Percentiles rank a stretch among this genome's conserved stretches.
Conservation (phyloP, 53 echinoderm and acorn worm species). For the Henricia sp. region DNA sequence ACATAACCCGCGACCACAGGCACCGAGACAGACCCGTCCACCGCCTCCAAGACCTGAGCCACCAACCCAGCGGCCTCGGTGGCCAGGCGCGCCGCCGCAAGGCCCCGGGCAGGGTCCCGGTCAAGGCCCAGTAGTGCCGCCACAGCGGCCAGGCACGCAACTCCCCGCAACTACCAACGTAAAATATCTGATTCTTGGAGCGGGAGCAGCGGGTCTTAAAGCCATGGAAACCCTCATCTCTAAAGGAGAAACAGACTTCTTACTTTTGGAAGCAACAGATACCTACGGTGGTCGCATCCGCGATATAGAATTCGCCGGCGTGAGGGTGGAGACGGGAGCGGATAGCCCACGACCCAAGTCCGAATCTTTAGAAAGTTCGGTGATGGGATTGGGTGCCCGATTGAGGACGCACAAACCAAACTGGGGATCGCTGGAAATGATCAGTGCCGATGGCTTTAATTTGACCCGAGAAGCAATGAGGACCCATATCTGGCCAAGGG, state of each 20-base stretch:
- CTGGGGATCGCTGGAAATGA: slow-evolving; percentile 49
- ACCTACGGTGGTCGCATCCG: slow-evolving; percentile 64
- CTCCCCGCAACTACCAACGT: not conserved
- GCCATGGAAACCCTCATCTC: slow-evolving; percentile 45
- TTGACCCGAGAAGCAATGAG: slow-evolving; percentile 1
- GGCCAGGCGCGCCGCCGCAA: not conserved
- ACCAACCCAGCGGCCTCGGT: not conserved
- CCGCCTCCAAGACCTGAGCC: not conserved
- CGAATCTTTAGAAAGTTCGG: slow-evolving; percentile 40
- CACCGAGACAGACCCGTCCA: not conserved
- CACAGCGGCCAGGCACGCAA: not conserved
- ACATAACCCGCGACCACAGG: not conserved
- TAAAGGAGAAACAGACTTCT: slow-evolving; percentile 51
- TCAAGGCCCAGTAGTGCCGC: not conserved
- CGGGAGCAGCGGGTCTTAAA: slow-evolving; percentile 65
- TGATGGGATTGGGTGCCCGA: slow-evolving; percentile 24
- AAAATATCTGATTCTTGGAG: slow-evolving; percentile 61
- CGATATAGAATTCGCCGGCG: slow-evolving; percentile 59
- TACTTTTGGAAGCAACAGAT: slow-evolving; percentile 52
- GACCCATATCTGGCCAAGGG: slow-evolving; percentile 49
- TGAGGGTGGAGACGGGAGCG: slow-evolving; percentile 57
- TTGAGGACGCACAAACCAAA: slow-evolving; percentile 49
- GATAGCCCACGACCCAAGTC: slow-evolving; percentile 43
- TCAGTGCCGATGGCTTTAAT: slow-evolving; percentile 39
- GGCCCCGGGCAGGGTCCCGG: slow-evolving; percentile 21